Conservation (phyloP, 2,888 invertebrate genomes). For the Electrophaes corylata region DNA sequence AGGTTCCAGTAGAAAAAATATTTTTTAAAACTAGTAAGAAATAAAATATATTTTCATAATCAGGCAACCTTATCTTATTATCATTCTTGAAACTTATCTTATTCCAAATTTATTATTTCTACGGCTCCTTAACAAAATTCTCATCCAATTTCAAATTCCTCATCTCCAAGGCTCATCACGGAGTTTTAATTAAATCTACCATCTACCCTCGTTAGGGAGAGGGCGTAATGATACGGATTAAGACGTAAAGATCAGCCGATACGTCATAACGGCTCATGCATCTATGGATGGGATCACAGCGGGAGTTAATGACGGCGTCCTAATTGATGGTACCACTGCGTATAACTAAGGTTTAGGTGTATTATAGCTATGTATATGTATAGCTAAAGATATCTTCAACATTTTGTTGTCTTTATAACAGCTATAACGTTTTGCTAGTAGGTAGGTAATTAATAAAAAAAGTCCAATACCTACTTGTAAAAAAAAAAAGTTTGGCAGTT, state of each 20-base stretch:
- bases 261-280: slow-evolving; percentile 56
- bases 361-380: not conserved
- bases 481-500: too few species aligned
- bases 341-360: not conserved
- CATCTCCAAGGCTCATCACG: slow-evolving; percentile 10
- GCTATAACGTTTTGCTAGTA: not conserved
- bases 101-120: not conserved
- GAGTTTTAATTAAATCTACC: slow-evolving; percentile 27
- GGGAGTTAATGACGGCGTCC: slow-evolving; percentile 55
- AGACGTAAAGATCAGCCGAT: slow-evolving; percentile 74
- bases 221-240: slow-evolving; percentile 70
- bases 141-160: slow-evolving; percentile 18
- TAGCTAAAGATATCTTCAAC: too few species aligned
- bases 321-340: slow-evolving; percentile 44
- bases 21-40: too few species aligned
- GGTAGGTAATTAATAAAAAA: too few species aligned
- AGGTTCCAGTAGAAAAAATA: too few species aligned
- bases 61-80: too few species aligned
- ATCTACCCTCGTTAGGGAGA: slow-evolving; percentile 33
- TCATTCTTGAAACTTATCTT: not conserved
- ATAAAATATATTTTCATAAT: too few species aligned
- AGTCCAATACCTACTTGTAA: too few species aligned
- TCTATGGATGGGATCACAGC: slow-evolving; percentile 38
- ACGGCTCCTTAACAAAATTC: not conserved
- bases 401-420: too few species aligned